Percentiles rank a stretch among this genome's conserved stretches.
These are phyloP conservation scores for Pseudomyrmex flavicornis DNA, from an alignment of 1,140 invertebrate species.

Conservation along the genomic window DNA sequence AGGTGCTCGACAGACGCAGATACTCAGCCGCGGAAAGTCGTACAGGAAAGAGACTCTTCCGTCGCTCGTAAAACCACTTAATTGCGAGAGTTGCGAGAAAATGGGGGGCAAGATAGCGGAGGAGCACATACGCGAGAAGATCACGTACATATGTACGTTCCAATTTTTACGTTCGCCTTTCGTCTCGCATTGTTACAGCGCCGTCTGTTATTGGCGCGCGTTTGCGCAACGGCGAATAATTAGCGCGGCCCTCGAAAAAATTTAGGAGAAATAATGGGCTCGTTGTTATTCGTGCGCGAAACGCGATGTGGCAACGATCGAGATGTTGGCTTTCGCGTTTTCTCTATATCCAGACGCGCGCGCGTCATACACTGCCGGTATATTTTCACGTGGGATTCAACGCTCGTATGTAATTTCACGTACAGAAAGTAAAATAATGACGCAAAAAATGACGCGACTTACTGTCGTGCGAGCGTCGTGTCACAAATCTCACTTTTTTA, in stretches of 20 bases:
- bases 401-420: background rate
- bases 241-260: slow-evolving; percentile 32
- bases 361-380: no score
- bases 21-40: slow-evolving; percentile 9
- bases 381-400: background rate
- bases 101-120: background rate
- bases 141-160: background rate
- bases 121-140: background rate
- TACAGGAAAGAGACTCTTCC: background rate
- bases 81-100: slow-evolving; percentile 12
- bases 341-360: background rate
- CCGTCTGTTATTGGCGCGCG: background rate
- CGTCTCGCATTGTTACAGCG: slow-evolving; percentile 13
- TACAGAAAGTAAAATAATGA: no score
- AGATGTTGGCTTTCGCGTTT: slow-evolving; percentile 27
- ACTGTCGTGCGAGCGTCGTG: no score
- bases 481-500: slow-evolving; percentile 5
- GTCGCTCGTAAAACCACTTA: slow-evolving; percentile 34
- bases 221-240: slow-evolving; percentile 32
- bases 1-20: background rate
- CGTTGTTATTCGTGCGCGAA: slow-evolving; percentile 34
- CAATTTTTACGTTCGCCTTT: background rate
- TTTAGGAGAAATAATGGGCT: slow-evolving; percentile 10
- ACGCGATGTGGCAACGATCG: slow-evolving; percentile 26
- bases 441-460: no score